Evolutionary conservation across 1,140 invertebrate species (phyloP).

Genomic region (Musca domestica): DNA sequence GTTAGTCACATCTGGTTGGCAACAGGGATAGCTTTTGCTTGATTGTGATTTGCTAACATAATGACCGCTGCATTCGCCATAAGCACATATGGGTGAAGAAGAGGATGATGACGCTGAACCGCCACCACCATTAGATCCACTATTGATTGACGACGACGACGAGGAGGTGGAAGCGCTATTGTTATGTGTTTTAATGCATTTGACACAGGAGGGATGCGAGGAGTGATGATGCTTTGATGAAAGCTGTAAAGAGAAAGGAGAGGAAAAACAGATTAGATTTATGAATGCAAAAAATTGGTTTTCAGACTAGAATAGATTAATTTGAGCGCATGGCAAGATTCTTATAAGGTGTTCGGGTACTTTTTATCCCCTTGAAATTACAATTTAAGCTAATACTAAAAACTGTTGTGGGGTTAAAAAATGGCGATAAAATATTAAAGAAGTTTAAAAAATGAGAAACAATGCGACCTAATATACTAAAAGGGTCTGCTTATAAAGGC

Average conservation of each 20-base stretch:
- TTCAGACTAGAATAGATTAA: too few species aligned
- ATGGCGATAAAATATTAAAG: too few species aligned
- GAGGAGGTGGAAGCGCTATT: constrained; percentile 1
- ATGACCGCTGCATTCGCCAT: constrained; percentile 46
- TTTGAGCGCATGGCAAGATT: too few species aligned
- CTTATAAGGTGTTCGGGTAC: too few species aligned
- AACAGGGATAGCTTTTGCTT: constrained; percentile 17
- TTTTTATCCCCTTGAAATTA: too few species aligned
- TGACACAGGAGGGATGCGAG: constrained; percentile 24
- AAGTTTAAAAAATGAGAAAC: too few species aligned
- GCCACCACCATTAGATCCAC: background rate
- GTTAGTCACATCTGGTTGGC: background rate
- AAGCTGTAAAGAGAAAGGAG: constrained; percentile 16
- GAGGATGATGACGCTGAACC: constrained; percentile 8
- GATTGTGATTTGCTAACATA: constrained; percentile 24
- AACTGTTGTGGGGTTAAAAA: too few species aligned
- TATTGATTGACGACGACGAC: background rate
- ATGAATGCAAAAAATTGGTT: background rate
- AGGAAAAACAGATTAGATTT: constrained; percentile 4
- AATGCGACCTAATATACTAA: too few species aligned
- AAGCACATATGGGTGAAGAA: constrained; percentile 31
- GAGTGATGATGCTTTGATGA: constrained; percentile 23
- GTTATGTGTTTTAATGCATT: constrained; percentile 26
- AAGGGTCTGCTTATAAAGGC: too few species aligned
- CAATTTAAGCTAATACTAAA: too few species aligned